Percentiles rank a stretch among this genome's conserved stretches.
phyloP scores from a whole-genome alignment of 2,888 invertebrate species.

The Baccha elongata region DNA sequence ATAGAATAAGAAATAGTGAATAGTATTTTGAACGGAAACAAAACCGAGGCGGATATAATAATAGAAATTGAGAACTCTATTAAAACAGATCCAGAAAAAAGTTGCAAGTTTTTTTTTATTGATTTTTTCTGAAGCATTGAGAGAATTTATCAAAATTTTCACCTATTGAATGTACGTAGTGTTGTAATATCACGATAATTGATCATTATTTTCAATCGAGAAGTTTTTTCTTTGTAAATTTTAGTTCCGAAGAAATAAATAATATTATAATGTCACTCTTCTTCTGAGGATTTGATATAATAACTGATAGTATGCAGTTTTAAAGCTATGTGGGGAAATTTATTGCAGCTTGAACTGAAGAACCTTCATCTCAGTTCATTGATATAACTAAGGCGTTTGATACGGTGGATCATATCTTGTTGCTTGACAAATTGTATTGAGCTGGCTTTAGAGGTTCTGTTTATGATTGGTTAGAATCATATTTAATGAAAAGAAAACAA shows the following conservation, averaged over 20 bases:
- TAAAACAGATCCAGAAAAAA: background rate
- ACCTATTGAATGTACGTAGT: background rate
- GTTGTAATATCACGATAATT: background rate
- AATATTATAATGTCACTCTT: too few relatives aligned
- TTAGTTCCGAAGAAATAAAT: too few relatives aligned
- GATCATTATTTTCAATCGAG: background rate
- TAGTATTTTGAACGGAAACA: background rate
- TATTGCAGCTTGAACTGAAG: slow-evolving; percentile 23
- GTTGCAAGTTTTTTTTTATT: background rate
- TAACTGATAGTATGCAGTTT: slow-evolving; percentile 31
- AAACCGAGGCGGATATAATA: background rate
- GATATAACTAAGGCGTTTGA: slow-evolving; percentile 33
- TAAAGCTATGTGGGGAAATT: slow-evolving; percentile 28
- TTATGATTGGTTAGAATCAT: slow-evolving; percentile 17
- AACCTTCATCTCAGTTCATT: slow-evolving; percentile 20
- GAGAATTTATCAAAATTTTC: background rate
- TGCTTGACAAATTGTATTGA: slow-evolving; percentile 27
- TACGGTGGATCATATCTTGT: slow-evolving; percentile 18
- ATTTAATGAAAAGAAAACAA: slow-evolving; percentile 21
- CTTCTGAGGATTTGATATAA: too few relatives aligned
- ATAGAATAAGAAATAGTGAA: slow-evolving; percentile 8
- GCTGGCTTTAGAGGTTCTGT: slow-evolving; percentile 21
- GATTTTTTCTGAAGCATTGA: background rate
- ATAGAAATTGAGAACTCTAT: background rate
- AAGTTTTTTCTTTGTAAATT: background rate